phyloP scores from a whole-genome alignment of 2,113 vertebrate genomes.

The Pristiophorus japonicus region DNA sequence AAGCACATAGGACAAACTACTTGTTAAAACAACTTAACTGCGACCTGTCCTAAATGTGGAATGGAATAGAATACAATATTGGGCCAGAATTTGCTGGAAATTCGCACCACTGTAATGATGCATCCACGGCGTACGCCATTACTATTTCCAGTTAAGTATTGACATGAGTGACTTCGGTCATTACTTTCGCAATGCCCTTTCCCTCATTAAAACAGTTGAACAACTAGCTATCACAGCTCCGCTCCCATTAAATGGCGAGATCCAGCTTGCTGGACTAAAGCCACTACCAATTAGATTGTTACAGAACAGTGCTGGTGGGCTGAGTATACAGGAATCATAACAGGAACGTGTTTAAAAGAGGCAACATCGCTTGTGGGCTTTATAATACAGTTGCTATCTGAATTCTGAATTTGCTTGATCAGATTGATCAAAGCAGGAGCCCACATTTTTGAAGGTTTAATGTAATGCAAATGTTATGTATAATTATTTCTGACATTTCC shows the following conservation, averaged over 20 bases:
- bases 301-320: not conserved
- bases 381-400: not conserved
- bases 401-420: not conserved
- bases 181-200: not conserved
- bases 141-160: too few species aligned
- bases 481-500: not conserved
- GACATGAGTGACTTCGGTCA: not conserved
- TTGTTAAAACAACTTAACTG: too few species aligned
- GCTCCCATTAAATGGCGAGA: not conserved
- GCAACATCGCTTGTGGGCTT: not conserved
- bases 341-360: not conserved
- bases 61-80: too few species aligned
- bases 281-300: not conserved
- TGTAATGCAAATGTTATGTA: not conserved
- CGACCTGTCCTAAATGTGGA: too few species aligned
- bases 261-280: not conserved
- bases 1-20: too few species aligned
- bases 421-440: not conserved
- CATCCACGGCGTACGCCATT: too few species aligned
- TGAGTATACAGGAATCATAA: not conserved
- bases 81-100: too few species aligned
- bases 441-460: not conserved
- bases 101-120: too few species aligned
- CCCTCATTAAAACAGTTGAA: not conserved
- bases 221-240: not conserved